phyloP scores from a whole-genome alignment of 1,140 invertebrate genomes.

The Lordiphosa clarofinis region DNA sequence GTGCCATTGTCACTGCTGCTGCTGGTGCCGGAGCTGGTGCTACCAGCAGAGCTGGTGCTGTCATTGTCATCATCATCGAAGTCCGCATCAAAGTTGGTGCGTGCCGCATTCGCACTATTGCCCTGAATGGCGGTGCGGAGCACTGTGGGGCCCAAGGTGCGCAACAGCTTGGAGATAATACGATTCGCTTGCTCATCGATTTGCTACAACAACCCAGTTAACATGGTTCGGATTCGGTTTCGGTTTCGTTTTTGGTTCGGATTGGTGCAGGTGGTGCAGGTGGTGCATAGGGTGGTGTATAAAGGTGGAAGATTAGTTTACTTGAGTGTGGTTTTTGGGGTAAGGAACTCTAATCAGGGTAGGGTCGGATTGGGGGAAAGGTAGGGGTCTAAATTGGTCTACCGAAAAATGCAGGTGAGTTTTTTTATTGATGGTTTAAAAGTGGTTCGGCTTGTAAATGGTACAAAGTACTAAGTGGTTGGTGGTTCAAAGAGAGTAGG shows the following conservation, averaged over 20 bases:
- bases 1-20: conserved; percentile 48
- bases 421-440: background rate
- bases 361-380: background rate
- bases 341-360: background rate
- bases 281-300: conserved; percentile 10
- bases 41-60: conserved; percentile 17
- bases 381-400: background rate
- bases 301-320: conserved; percentile 32
- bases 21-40: conserved; percentile 60
- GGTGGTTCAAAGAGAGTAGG: no score
- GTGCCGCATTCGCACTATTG: conserved; percentile 64
- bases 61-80: conserved; percentile 71
- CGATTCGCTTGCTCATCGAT: conserved; percentile 88
- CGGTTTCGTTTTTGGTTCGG: conserved; percentile 19
- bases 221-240: conserved; percentile 19
- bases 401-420: conserved; percentile 12
- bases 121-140: conserved; percentile 80
- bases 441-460: conserved; percentile 1
- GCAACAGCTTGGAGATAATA: conserved; percentile 85
- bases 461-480: no score
- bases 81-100: conserved; percentile 74
- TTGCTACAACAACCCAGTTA: conserved; percentile 83
- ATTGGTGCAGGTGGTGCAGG: conserved; percentile 5
- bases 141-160: conserved; percentile 84
- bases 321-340: conserved; percentile 15